Base-by-base conservation (phyloP, 2,113 vertebrate genomes). In the Eolophus roseicapilla region DNA sequence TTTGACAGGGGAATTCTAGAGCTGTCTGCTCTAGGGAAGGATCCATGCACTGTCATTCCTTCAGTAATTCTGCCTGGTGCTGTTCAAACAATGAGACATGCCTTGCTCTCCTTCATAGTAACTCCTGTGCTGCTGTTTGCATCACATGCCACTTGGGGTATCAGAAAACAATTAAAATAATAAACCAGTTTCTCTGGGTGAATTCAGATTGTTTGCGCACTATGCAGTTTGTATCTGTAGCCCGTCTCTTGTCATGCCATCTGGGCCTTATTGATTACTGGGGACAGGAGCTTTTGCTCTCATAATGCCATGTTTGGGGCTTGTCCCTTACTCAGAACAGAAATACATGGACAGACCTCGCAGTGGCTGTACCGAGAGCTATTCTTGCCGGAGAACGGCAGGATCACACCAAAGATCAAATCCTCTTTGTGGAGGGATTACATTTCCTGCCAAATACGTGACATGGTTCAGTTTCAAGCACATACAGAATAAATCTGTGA, bases 391-490 rank as follows among this genome's bases (percentile, higher is more conserved):
- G 52, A 88, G 57, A 83, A 84, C 10, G 3, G 80, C 86, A 88
- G 85, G 92, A 96, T 96, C 90, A 91, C 47, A 76, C 57, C 18
- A 20, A 82, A n/a, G 80, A 95, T 93, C 90, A 93, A 95, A 94
- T 94, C 81, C 74, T 84, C 74, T 95, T 95, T 96, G 80, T 86
- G 80, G 80, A 90, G 49, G 88, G 92, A 96, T 96, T 96, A 96
- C 35, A 39, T 53, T 86, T 94, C 70, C 93, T 94, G 92, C 95
- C 90, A 95, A 94, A 92, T 84, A 73, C 84, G 52, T 94, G 90
- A 94, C 80, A 95, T 41, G 52, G 82, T 93, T 96, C 86, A 35
- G 65, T 94, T 96, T 93, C 69, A 86, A 95, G 69, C 59, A 59
- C 57, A 63, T 43, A 92, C 44, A 70, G 55, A 96, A 82, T 49